Evolutionary conservation across 2,888 invertebrate genomes (phyloP).

Genomic region (Agonopterix subpropinquella): DNA sequence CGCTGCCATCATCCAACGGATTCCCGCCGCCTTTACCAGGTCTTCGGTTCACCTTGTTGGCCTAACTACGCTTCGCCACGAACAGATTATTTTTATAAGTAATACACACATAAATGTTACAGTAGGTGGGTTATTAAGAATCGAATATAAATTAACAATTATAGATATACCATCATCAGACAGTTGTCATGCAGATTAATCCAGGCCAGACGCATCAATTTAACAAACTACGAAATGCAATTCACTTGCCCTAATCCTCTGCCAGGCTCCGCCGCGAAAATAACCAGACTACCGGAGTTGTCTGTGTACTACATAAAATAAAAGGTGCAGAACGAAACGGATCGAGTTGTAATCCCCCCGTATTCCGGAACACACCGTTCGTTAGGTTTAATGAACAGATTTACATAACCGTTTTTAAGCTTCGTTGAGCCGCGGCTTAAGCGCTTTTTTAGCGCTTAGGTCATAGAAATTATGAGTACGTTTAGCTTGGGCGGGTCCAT

Average conservation of each 20-base stretch:
- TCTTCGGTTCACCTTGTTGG: too few species aligned
- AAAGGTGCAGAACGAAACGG: constrained; percentile 18
- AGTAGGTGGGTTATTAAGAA: too few species aligned
- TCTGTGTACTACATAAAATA: constrained; percentile 7
- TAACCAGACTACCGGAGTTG: too few species aligned
- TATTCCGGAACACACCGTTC: constrained; percentile 30
- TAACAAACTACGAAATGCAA: too few species aligned
- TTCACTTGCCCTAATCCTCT: too few species aligned
- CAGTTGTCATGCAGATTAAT: not conserved
- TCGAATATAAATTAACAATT: too few species aligned
- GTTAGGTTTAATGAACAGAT: constrained; percentile 53
- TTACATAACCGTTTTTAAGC: constrained; percentile 48
- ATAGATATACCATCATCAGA: too few species aligned
- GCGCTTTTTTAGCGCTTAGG: constrained; percentile 6
- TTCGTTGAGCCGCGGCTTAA: constrained; percentile 21
- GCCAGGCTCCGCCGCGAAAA: not conserved
- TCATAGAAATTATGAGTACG: constrained; percentile 5
- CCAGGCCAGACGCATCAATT: not conserved
- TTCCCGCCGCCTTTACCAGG: too few species aligned
- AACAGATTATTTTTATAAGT: too few species aligned
- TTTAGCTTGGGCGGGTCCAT: constrained; percentile 2
- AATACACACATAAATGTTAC: too few species aligned
- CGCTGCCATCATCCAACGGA: too few species aligned
- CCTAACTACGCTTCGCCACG: too few species aligned
- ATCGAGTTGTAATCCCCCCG: constrained; percentile 27